These are phyloP conservation scores for Rhysida immarginata DNA, from an alignment of 1,140 invertebrate species.

Conservation along the genomic window DNA sequence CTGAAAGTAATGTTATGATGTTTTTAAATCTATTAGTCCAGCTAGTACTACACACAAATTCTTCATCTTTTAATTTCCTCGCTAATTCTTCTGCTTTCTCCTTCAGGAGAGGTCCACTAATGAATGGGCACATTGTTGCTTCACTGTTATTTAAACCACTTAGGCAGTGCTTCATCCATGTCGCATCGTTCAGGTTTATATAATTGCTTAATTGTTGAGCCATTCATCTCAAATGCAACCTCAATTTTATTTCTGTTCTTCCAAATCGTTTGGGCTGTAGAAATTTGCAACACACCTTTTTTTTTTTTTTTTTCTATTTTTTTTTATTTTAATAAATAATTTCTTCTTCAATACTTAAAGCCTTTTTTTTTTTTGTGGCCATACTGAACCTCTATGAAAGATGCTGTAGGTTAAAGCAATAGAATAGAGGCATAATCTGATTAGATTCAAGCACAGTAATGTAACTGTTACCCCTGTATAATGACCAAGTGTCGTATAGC, in stretches of 20 bases:
- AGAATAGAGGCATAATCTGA: too few relatives aligned
- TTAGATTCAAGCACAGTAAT: too few relatives aligned
- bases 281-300: too few relatives aligned
- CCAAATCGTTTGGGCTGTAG: conserved; percentile 1
- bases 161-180: too few relatives aligned
- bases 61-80: conserved; percentile 16
- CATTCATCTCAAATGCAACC: conserved; percentile 3
- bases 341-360: neutral
- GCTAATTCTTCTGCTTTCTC: conserved; percentile 10
- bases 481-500: too few relatives aligned
- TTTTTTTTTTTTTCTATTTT: too few relatives aligned
- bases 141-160: conserved; percentile 17
- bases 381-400: neutral
- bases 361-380: neutral
- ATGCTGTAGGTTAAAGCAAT: too few relatives aligned
- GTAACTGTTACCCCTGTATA: too few relatives aligned
- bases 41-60: conserved; percentile 19
- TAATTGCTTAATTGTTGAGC: neutral
- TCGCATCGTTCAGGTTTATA: neutral
- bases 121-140: conserved; percentile 10
- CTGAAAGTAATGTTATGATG: conserved; percentile 18
- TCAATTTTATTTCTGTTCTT: conserved; percentile 4
- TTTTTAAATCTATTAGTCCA: conserved; percentile 19
- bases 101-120: conserved; percentile 15
- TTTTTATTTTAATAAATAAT: too few relatives aligned